These are phyloP conservation scores for Cervus canadensis DNA, from an alignment of 2,113 vertebrate species.

Conservation along the genomic window DNA sequence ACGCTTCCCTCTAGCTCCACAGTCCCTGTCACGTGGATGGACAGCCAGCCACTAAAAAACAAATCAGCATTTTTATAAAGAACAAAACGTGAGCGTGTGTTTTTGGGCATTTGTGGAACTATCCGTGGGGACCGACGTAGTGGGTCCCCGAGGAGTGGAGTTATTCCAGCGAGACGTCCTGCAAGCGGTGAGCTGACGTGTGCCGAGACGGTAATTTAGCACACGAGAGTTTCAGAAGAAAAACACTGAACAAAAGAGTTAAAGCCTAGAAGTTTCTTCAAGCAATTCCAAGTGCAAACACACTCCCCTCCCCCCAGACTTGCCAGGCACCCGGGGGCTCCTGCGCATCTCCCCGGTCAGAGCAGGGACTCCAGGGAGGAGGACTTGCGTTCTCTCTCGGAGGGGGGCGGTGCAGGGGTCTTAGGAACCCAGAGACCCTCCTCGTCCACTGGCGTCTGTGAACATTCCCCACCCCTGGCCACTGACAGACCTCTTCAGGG, in stretches of 20 bases:
- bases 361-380: background rate
- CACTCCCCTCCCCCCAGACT: background rate
- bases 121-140: background rate
- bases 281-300: constrained; percentile 47
- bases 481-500: background rate
- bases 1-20: constrained; percentile 64
- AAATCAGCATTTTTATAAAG: constrained; percentile 45
- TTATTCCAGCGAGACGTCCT: constrained; percentile 48
- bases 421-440: constrained; percentile 4
- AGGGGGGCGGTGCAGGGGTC: background rate
- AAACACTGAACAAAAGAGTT: constrained; percentile 49
- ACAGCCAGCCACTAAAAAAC: constrained; percentile 8
- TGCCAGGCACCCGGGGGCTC: constrained; percentile 30
- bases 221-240: background rate
- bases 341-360: background rate
- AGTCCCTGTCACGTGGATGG: constrained; percentile 74
- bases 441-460: constrained; percentile 36
- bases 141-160: constrained; percentile 37
- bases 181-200: background rate
- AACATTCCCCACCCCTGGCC: constrained; percentile 29
- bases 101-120: constrained; percentile 49
- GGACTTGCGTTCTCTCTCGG: background rate
- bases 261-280: constrained; percentile 51
- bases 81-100: constrained; percentile 27
- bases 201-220: background rate